These are phyloP conservation scores for Aphelinus atriplicis DNA, from an alignment of 1,140 invertebrate genomes.

Conservation along the genomic window DNA sequence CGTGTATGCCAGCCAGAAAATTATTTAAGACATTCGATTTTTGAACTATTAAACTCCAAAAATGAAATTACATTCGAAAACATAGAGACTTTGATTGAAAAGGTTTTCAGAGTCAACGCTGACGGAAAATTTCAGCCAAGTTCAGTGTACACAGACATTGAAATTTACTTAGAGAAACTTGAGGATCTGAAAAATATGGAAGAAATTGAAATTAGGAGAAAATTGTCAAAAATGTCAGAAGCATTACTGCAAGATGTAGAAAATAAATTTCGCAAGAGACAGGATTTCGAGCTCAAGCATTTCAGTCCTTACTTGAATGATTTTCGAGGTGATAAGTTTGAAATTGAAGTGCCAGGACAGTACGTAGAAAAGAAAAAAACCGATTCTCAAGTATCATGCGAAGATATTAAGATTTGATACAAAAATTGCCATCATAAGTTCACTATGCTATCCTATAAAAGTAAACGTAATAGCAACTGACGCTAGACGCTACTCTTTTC, in stretches of 20 bases:
- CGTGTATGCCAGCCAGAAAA: conserved; percentile 62
- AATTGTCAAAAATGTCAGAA: not conserved
- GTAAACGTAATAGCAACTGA: conserved; percentile 77
- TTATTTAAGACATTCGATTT: conserved; percentile 59
- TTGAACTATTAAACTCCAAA: conserved; percentile 29
- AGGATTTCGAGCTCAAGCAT: conserved; percentile 54
- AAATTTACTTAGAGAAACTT: not conserved
- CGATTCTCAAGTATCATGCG: conserved; percentile 73
- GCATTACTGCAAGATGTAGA: conserved; percentile 8
- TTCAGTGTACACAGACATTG: not conserved
- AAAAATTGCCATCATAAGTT: conserved; percentile 68
- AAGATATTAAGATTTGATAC: conserved; percentile 75
- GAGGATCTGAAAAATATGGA: not conserved
- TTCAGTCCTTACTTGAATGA: conserved; percentile 74
- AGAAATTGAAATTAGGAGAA: not conserved
- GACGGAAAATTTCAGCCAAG: not conserved
- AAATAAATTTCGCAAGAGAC: not conserved
- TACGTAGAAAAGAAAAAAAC: conserved; percentile 71
- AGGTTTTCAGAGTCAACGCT: conserved; percentile 1
- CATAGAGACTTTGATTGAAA: conserved; percentile 39
- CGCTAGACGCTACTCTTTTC: conserved; percentile 75
- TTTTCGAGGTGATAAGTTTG: conserved; percentile 56
- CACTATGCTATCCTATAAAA: conserved; percentile 71
- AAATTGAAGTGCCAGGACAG: conserved; percentile 79
- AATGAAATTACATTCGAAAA: not conserved